Evolutionary conservation across 2,888 invertebrate genomes (phyloP), one percentile per base, ranked within the genome.

Genomic region (Sinhomidia bicolor): DNA sequence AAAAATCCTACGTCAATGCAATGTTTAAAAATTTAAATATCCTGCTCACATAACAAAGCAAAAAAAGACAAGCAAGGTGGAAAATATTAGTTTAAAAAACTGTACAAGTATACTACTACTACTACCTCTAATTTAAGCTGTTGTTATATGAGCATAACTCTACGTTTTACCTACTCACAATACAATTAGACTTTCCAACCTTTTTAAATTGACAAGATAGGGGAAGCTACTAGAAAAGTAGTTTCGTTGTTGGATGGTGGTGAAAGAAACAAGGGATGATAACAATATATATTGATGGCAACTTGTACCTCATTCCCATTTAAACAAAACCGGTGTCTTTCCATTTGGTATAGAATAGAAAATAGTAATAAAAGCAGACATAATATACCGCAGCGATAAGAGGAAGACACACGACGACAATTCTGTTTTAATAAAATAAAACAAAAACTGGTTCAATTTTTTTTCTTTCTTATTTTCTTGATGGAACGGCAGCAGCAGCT

Each of bases 211-310:
- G 23, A 71, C 44, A 71, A 41, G 44, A 71, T 44, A 23, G 44
- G 12, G 44, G 1, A 62, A n/a, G n/a, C n/a, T n/a, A n/a, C n/a
- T n/a, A n/a, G n/a, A n/a, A n/a, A n/a, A n/a, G n/a, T n/a, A n/a
- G n/a, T n/a, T n/a, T n/a, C n/a, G n/a, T n/a, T n/a, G n/a, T n/a
- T n/a, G n/a, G n/a, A n/a, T n/a, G n/a, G n/a, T n/a, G n/a, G n/a
- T n/a, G n/a, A n/a, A n/a, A n/a, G n/a, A n/a, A n/a, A n/a, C n/a
- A n/a, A n/a, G n/a, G n/a, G n/a, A n/a, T n/a, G n/a, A n/a, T n/a
- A n/a, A n/a, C n/a, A n/a, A n/a, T n/a, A n/a, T n/a, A 79, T 79
- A 17, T 60, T 71, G 41, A 71, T 57, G 83, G 83, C 83, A 83
- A 83, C 83, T 83, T 83, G 83, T 83, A 83, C 57, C 71, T 41